A percentile compares a stretch with the other conserved stretches of the same genome.
phyloP scores from a whole-genome alignment of 2,888 invertebrate species.

The Cerceris ruficornis region DNA sequence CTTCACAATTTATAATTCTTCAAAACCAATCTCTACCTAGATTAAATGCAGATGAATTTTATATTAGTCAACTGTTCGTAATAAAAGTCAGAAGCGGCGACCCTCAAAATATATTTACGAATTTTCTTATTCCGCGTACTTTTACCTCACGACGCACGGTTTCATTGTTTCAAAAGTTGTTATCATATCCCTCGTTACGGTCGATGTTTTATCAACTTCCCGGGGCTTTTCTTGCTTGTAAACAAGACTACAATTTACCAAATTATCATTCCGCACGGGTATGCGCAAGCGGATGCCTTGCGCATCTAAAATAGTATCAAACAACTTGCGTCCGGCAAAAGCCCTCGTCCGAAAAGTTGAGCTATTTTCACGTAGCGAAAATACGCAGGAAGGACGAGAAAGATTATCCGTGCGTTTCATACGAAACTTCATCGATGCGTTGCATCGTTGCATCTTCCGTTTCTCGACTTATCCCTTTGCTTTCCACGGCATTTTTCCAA shows the following conservation, averaged over 20 bases:
- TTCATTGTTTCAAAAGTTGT: no score
- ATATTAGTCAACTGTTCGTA: no score
- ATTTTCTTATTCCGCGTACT: no score
- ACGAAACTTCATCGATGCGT: background rate
- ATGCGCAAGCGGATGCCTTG: background rate
- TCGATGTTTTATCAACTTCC: background rate
- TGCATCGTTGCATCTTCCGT: no score
- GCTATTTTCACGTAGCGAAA: conserved; percentile 30
- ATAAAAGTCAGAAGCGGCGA: no score
- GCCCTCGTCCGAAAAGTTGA: conserved; percentile 16
- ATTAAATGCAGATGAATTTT: no score
- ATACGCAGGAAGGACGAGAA: conserved; percentile 21
- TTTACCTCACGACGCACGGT: background rate
- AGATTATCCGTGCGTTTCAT: background rate
- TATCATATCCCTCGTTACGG: background rate
- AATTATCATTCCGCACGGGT: conserved; percentile 1
- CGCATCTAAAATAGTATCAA: conserved; percentile 28
- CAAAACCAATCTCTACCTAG: no score
- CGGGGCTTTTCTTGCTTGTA: background rate
- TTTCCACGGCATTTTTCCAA: no score
- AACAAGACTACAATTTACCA: background rate
- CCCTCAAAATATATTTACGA: no score
- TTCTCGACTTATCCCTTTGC: no score
- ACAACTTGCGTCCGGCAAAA: conserved; percentile 2
- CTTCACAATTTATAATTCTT: no score